Evolutionary conservation across 2,888 invertebrate species (phyloP), one percentile per base, ranked within the genome.

Genomic region (Rhyacophila evoluta): DNA sequence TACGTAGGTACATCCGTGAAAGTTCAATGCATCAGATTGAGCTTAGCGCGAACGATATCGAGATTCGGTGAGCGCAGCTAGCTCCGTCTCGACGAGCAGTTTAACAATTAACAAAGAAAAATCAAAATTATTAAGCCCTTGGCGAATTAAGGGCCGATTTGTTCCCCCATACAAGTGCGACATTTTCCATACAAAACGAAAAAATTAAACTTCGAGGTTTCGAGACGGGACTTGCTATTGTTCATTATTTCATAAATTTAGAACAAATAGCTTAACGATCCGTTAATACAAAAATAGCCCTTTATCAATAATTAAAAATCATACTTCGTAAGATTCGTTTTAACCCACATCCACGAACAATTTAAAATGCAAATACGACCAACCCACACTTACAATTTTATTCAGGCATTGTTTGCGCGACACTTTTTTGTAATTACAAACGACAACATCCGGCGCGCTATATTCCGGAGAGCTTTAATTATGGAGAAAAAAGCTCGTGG

Each of bases 351-450:
- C 25, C 10, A 10, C 55, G 10, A 55, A 55, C 19, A 55, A 25
- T 55, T 55, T 25, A 55, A 55, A 55, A 55, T 55, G 55, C 55
- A 55, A 55, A 55, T 55, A 55, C 55, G 55, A 55, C 55, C 25
- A 25, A 10, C 55, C 25, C 55, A 55, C 19, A 19, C 55, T 25
- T 19, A 55, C 55, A 8, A 25, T 25, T 55, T 55, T 55, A 55
- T 55, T 55, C 55, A 25, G 55, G 19, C 55, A 19, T 15, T 41
- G 41, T 55, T 55, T 55, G 55, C 55, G 15, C 55, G 55, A 55
- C 55, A 55, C 55, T 55, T 55, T 41, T 55, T 55, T 55, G 55
- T 55, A 55, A 55, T 55, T 55, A 55, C 55, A 55, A 55, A 55
- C 55, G 55, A 55, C 55, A 55, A 55, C 55, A 55, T 55, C 55